Evolutionary conservation across 2,797 vertebrate species (phyloP).

Genomic region (Sebastes dallii): DNA sequence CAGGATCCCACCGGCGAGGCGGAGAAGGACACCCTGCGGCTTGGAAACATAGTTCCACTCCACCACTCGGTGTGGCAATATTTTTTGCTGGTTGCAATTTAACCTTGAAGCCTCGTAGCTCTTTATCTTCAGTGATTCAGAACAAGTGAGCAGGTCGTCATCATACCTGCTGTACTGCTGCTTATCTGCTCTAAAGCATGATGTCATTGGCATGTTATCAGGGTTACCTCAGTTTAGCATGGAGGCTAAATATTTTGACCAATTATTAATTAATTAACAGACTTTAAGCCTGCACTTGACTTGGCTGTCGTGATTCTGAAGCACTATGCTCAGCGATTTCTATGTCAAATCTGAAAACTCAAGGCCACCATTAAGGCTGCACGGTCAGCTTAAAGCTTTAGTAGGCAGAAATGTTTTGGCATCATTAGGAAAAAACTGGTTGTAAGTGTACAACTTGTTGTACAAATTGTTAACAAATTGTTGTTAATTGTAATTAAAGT

Average conservation of each 20-base stretch:
- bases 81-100: constrained; percentile 16
- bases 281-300: background rate
- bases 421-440: too few species aligned
- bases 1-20: constrained; percentile 46
- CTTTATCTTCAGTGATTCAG: background rate
- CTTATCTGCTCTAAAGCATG: background rate
- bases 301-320: background rate
- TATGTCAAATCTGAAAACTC: background rate
- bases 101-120: background rate
- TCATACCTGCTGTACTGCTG: background rate
- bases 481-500: too few species aligned
- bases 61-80: constrained; percentile 17
- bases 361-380: background rate
- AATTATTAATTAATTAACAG: background rate
- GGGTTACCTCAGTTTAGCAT: background rate
- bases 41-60: constrained; percentile 34
- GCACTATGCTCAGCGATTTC: background rate
- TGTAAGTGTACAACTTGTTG: too few species aligned
- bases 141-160: background rate
- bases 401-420: too few species aligned
- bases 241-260: background rate
- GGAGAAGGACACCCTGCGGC: constrained; percentile 48
- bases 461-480: too few species aligned
- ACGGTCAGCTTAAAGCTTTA: too few species aligned
- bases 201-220: background rate